Conservation (phyloP, 2,797 vertebrate genomes). For the Platalea minor region DNA sequence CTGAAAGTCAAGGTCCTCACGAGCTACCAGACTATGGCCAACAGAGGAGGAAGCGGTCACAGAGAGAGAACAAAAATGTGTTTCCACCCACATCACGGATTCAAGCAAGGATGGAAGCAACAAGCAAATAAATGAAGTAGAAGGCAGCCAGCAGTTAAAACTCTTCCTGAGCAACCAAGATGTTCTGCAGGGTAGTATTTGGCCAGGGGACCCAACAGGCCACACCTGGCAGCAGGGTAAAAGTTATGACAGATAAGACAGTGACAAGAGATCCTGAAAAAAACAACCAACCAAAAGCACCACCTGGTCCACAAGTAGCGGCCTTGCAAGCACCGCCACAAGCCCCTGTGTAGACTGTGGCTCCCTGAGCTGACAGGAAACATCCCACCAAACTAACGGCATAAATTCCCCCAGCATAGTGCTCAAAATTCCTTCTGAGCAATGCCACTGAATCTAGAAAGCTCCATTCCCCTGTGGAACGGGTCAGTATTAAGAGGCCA, state of each 20-base stretch:
- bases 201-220: neutral
- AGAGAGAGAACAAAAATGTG: neutral
- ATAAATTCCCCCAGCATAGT: fast-evolving
- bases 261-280: neutral
- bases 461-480: neutral
- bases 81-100: neutral
- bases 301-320: neutral
- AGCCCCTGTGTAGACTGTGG: neutral
- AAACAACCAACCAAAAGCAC: neutral
- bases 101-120: neutral
- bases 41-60: neutral
- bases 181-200: neutral
- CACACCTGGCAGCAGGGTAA: neutral
- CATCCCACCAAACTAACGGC: neutral
- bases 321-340: neutral
- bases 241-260: neutral
- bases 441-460: neutral
- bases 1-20: neutral
- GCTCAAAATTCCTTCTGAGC: neutral
- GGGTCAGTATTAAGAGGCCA: neutral
- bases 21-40: neutral
- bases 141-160: neutral
- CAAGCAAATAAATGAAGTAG: neutral
- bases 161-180: neutral
- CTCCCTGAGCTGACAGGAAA: neutral